phyloP scores from a whole-genome alignment of 2,888 invertebrate genomes.

The Ormyrus labotus region DNA sequence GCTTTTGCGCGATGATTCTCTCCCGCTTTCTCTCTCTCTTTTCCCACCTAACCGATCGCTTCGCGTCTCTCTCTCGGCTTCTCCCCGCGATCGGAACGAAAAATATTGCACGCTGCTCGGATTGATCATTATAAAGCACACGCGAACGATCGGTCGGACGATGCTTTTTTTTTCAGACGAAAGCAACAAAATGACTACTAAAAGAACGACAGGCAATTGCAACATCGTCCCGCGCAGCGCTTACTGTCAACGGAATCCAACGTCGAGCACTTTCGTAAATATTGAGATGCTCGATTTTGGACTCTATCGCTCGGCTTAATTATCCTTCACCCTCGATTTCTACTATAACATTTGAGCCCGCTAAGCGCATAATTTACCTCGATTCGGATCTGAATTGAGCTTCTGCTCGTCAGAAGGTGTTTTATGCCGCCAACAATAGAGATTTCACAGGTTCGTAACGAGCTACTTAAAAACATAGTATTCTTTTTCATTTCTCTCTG shows the following conservation, averaged over 20 bases:
- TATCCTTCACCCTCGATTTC: slow-evolving; percentile 15
- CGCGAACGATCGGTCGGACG: slow-evolving; percentile 7
- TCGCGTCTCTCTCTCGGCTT: neutral
- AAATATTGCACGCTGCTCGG: slow-evolving; percentile 48
- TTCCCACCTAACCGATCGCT: neutral
- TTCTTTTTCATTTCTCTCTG: too few species aligned
- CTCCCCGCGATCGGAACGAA: slow-evolving; percentile 6
- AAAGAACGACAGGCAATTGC: slow-evolving; percentile 40
- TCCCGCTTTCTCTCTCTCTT: neutral
- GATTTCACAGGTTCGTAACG: slow-evolving; percentile 5
- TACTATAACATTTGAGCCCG: slow-evolving; percentile 25
- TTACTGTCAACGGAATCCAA: too few species aligned
- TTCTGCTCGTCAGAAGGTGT: neutral
- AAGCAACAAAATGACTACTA: neutral
- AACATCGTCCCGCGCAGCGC: slow-evolving; percentile 41
- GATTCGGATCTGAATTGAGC: slow-evolving; percentile 59
- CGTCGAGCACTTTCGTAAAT: too few species aligned
- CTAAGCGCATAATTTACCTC: slow-evolving; percentile 57
- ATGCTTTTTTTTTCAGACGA: neutral
- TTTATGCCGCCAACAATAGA: neutral
- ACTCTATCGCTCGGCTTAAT: slow-evolving; percentile 4
- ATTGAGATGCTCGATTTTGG: neutral
- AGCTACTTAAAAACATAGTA: too few species aligned
- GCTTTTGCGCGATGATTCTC: slow-evolving; percentile 34
- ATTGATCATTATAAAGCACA: slow-evolving; percentile 12